Evolutionary conservation across 2,113 vertebrate genomes (phyloP).

Genomic region (Saguinus imperator): DNA sequence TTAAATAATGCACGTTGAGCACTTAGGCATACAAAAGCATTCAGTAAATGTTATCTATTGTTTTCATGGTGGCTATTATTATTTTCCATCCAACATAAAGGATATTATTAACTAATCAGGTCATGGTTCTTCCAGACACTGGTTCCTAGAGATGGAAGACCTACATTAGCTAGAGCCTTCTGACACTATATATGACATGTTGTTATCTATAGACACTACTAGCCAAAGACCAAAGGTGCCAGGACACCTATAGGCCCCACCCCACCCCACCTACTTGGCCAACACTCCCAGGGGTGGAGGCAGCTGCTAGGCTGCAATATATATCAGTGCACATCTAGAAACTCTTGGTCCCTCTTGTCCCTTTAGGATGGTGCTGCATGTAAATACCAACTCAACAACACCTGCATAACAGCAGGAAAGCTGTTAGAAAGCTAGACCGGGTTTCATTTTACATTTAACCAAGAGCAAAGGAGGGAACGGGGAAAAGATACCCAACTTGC

Average conservation of each 20-base stretch:
- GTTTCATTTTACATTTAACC: conserved; percentile 12
- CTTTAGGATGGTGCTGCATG: not conserved
- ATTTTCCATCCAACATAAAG: not conserved
- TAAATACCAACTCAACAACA: not conserved
- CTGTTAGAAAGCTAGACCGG: not conserved
- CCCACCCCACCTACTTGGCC: not conserved
- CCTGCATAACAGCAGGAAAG: not conserved
- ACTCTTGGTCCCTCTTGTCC: not conserved
- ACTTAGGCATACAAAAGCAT: not conserved
- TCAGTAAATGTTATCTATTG: not conserved
- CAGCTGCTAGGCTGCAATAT: not conserved
- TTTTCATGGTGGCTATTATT: not conserved
- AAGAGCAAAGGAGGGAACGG: not conserved
- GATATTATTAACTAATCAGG: not conserved
- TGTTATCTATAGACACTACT: not conserved
- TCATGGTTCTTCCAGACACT: not conserved
- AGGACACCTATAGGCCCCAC: not conserved
- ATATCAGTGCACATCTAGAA: not conserved
- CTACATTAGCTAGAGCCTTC: not conserved
- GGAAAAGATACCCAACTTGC: not conserved
- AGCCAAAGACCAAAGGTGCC: not conserved
- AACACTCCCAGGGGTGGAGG: not conserved
- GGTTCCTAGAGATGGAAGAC: not conserved
- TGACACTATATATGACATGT: not conserved
- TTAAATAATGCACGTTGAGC: not conserved